These are phyloP conservation scores for Pantherophis vulpinus DNA, from an alignment of 2,797 vertebrate species.

Conservation along the genomic window DNA sequence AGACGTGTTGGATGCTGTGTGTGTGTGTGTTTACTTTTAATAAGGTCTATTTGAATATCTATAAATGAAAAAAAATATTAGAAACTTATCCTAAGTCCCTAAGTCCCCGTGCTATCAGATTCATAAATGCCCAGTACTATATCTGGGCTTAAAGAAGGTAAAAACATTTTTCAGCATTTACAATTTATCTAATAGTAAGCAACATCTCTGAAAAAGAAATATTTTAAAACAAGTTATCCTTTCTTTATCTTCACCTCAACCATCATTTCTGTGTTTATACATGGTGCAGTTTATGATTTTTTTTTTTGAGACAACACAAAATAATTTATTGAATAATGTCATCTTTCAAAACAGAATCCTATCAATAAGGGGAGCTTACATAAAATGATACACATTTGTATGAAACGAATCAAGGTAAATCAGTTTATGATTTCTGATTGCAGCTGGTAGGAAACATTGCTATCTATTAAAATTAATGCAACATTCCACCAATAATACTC, in stretches of 20 bases:
- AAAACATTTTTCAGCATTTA: neutral
- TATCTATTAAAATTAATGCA: neutral
- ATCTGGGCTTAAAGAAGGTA: neutral
- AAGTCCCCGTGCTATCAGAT: neutral
- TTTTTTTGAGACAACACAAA: too few relatives aligned
- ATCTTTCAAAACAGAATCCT: too few relatives aligned
- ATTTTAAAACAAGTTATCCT: neutral
- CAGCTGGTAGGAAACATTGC: neutral
- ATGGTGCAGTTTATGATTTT: neutral
- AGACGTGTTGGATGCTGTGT: neutral
- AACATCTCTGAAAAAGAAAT: neutral
- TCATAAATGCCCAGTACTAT: neutral
- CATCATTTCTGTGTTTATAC: neutral
- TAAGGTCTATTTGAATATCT: neutral
- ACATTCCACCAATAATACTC: neutral
- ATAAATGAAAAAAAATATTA: neutral
- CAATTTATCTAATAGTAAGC: neutral
- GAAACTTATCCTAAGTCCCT: neutral
- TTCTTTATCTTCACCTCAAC: neutral
- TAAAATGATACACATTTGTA: too few relatives aligned
- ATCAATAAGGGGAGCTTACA: too few relatives aligned
- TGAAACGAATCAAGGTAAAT: too few relatives aligned
- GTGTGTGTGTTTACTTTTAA: neutral
- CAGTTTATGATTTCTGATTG: neutral
- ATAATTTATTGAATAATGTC: too few relatives aligned